A percentile compares a stretch with the other conserved stretches of the same genome.
Conservation (phyloP, 2,113 vertebrate genomes). For the Synodontis membranacea region DNA sequence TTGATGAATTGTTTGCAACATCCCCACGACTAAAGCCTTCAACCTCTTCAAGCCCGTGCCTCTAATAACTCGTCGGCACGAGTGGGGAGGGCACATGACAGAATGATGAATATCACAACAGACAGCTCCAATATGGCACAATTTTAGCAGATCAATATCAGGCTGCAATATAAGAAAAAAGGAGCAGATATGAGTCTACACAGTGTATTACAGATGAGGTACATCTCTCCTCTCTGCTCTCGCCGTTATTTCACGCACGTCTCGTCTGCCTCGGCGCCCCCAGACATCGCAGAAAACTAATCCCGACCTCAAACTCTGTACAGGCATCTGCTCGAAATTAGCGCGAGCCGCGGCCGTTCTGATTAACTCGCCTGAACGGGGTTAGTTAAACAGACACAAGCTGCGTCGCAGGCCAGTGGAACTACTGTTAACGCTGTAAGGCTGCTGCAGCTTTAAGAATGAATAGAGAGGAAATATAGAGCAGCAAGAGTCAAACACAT, state of each 20-base stretch:
- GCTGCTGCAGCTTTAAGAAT: constrained; percentile 33
- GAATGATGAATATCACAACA: constrained; percentile 99
- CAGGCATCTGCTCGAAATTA: constrained; percentile 83
- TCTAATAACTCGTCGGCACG: constrained; percentile 95
- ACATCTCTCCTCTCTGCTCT: constrained; percentile 92
- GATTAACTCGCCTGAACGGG: constrained; percentile 62
- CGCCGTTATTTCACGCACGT: constrained; percentile 80
- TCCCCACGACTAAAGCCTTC: constrained; percentile 92
- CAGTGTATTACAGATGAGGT: constrained; percentile 99
- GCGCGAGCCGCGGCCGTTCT: constrained; percentile 68
- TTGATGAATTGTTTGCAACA: constrained; percentile 94
- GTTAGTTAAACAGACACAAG: constrained; percentile 69
- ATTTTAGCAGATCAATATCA: constrained; percentile 99
- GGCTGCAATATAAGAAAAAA: constrained; percentile 98
- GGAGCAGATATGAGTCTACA: constrained; percentile 99
- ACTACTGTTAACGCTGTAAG: constrained; percentile 12
- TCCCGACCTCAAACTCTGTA: constrained; percentile 74
- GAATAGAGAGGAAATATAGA: constrained; percentile 25
- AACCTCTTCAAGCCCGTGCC: constrained; percentile 87
- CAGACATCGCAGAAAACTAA: constrained; percentile 83
- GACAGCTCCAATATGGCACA: constrained; percentile 99
- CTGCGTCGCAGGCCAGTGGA: constrained; percentile 64
- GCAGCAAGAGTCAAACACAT: neutral
- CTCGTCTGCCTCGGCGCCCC: constrained; percentile 57
- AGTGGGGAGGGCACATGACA: constrained; percentile 86